Conservation (phyloP, 2,113 vertebrate genomes). For the Symphodus melops region DNA sequence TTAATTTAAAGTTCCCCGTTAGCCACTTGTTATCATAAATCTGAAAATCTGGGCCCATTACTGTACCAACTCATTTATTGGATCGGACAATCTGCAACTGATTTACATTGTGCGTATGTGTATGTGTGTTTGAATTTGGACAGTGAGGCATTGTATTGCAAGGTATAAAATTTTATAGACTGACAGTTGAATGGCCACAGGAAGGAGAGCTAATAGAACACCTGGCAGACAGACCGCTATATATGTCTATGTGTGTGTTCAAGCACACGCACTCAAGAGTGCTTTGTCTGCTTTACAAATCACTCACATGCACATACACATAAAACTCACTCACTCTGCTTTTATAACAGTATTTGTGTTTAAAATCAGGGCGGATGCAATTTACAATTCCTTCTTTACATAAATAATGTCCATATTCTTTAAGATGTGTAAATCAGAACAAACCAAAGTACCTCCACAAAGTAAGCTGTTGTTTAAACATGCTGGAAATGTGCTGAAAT, state of each 20-base stretch:
- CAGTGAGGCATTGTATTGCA: constrained; percentile 35
- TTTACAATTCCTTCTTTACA: too few species aligned
- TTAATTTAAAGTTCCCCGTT: constrained; percentile 25
- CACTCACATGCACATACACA: not conserved
- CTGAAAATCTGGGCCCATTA: constrained; percentile 25
- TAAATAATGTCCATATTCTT: too few species aligned
- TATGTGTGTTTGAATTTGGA: constrained; percentile 33
- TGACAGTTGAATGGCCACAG: constrained; percentile 44
- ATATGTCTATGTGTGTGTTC: not conserved
- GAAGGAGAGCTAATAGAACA: constrained; percentile 19
- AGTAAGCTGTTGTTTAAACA: too few species aligned
- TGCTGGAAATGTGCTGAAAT: too few species aligned
- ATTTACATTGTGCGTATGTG: constrained; percentile 37
- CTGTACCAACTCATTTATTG: constrained; percentile 55
- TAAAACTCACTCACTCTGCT: not conserved
- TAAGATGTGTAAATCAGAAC: too few species aligned
- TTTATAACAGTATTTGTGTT: not conserved
- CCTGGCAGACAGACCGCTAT: constrained; percentile 39
- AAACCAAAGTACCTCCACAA: too few species aligned
- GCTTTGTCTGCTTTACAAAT: too few species aligned
- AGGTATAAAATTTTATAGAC: constrained; percentile 55
- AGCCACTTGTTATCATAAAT: constrained; percentile 36
- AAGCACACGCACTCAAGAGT: too few species aligned
- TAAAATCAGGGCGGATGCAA: constrained; percentile 1
- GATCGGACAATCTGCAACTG: constrained; percentile 41